Conservation (phyloP, 2,113 vertebrate species). For the Nibea albiflora region DNA sequence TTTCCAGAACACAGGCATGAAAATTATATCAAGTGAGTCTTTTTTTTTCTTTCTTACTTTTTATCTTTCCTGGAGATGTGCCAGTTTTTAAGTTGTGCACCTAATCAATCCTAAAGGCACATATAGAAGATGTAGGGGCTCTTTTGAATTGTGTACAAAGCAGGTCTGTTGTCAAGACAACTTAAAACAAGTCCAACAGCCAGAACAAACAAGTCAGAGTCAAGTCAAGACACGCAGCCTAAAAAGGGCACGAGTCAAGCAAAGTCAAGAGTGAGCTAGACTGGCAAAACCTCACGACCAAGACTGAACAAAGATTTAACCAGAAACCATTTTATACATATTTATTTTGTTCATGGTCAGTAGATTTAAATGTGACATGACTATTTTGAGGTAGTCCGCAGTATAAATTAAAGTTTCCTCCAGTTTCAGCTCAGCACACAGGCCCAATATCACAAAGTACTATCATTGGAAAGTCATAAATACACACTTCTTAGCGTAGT, state of each 20-base stretch:
- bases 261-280: neutral
- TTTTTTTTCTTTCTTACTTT: too few relatives aligned
- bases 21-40: conserved; percentile 33
- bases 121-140: neutral
- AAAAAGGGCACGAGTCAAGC: neutral
- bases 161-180: conserved; percentile 30
- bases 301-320: neutral
- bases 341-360: neutral
- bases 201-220: conserved; percentile 9
- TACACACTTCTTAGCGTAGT: too few relatives aligned
- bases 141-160: conserved; percentile 29
- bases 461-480: too few relatives aligned
- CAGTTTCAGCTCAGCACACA: too few relatives aligned
- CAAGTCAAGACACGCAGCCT: neutral
- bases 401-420: too few relatives aligned
- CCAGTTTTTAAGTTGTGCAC: conserved; percentile 24
- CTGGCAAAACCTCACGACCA: neutral
- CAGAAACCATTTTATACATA: neutral
- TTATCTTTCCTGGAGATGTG: conserved; percentile 47
- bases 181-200: neutral
- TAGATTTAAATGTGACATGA: neutral
- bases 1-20: conserved; percentile 35
- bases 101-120: conserved; percentile 27
- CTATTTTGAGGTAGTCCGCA: neutral
- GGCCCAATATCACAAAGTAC: too few relatives aligned